phyloP scores from a whole-genome alignment of 2,113 vertebrate species.

The Mobula birostris region DNA sequence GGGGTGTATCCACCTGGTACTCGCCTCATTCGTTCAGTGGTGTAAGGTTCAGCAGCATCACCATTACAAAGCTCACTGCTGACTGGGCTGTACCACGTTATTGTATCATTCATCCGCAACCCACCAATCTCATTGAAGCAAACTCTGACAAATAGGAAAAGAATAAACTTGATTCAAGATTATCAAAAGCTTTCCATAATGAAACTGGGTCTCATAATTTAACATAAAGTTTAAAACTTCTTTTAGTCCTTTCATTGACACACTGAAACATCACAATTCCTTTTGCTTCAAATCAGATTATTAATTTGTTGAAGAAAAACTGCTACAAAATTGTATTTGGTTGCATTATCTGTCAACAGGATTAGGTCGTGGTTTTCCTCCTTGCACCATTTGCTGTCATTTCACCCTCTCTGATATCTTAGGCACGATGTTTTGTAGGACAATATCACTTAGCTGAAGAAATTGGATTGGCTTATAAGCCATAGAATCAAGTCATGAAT shows the following conservation, averaged over 20 bases:
- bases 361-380: not conserved
- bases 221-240: not conserved
- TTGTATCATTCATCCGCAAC: conserved; percentile 58
- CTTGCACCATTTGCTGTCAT: not conserved
- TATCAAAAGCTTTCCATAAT: not conserved
- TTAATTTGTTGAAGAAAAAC: not conserved
- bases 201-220: not conserved
- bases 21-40: conserved; percentile 83
- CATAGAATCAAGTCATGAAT: too few species aligned
- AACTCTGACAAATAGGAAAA: conserved; percentile 55
- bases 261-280: not conserved
- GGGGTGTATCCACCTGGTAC: conserved; percentile 74
- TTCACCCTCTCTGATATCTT: not conserved
- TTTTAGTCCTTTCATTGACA: not conserved
- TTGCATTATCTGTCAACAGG: not conserved
- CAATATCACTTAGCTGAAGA: not conserved
- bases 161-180: conserved; percentile 27
- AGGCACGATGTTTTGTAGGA: not conserved
- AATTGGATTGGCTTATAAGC: too few species aligned
- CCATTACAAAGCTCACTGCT: conserved; percentile 60
- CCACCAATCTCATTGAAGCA: conserved; percentile 64
- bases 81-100: conserved; percentile 74
- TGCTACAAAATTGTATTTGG: not conserved
- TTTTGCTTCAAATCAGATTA: not conserved
- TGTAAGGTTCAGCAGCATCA: conserved; percentile 83